Evolutionary conservation across 2,113 vertebrate species (phyloP), one percentile per base, ranked within the genome.

Genomic region (Onychorhynchus coronatus): DNA sequence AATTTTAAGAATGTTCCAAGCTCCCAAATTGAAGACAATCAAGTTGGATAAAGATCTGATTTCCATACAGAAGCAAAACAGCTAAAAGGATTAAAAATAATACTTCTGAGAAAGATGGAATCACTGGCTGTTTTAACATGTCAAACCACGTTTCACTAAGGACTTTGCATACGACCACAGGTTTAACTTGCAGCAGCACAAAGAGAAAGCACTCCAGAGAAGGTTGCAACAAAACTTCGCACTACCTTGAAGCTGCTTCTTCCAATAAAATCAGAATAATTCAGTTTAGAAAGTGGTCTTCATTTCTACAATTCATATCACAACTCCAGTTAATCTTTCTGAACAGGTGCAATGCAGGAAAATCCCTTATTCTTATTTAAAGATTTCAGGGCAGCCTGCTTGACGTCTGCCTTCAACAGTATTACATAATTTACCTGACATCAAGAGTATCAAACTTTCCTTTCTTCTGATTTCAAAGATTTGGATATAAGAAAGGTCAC

Each of bases 391-490:
- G 10, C 39, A 79, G 86, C 49, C 89, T 96, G 63, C 86, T 85
- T 77, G 89, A 56, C 59, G 39, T 72, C 95, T 94, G 75, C 80
- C 92, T 92, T 95, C 82, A 84, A 74, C 1, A 95, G 85, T 41
- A 88, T 93, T 81, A 86, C 2, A 6, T 62, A 96, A 94, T 97
- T 97, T 97, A 97, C 96, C 97, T 97, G 95, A 95, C 95, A 96
- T 74, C 97, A 97, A 96, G 95, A 96, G 92, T 89, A 97, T 95
- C 95, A 97, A 94, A 95, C 77, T 95, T 97, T 97, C 94, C 94
- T 97, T 97, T 96, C 95, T 97, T 95, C 97, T 97, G 76, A 97
- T 89, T 61, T 96, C 95, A 97, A 97, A 97, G 80, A 96, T 96
- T 95, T 97, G 95, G 93, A 97, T 95, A 94, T 93, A 97, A 96